phyloP scores from a whole-genome alignment of 2,113 vertebrate genomes.

The Trogon surrucura region DNA sequence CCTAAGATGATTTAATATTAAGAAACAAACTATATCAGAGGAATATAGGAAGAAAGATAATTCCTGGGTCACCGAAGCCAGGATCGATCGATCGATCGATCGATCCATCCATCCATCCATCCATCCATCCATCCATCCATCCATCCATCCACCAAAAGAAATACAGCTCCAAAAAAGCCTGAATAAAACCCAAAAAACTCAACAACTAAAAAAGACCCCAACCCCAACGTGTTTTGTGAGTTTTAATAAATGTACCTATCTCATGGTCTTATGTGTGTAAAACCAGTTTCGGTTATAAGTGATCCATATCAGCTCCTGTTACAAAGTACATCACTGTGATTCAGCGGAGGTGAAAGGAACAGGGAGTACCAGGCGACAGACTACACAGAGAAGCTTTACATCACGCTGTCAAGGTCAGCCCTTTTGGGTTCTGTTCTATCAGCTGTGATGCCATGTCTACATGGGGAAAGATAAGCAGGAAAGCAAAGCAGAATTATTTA shows the following conservation, averaged over 20 bases:
- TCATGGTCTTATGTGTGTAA: neutral
- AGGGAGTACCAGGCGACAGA: neutral
- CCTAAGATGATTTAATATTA: neutral
- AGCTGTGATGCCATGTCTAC: neutral
- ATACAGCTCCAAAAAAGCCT: neutral
- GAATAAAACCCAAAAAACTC: neutral
- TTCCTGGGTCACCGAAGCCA: neutral
- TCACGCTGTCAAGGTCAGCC: constrained; percentile 22
- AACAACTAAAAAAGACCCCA: neutral
- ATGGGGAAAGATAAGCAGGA: neutral
- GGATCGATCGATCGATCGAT: neutral
- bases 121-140: neutral
- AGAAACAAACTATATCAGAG: neutral
- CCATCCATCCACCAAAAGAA: neutral
- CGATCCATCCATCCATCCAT: neutral
- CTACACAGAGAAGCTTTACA: neutral
- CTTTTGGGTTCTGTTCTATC: neutral
- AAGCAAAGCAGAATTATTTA: neutral
- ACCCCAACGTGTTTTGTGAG: neutral
- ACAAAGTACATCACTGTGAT: neutral
- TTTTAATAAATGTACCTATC: neutral
- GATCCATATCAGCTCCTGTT: constrained; percentile 16
- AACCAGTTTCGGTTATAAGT: neutral
- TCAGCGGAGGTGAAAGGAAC: constrained; percentile 21
- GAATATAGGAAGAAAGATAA: neutral